Conservation (phyloP, 2,797 vertebrate species). For the Manis crassicaudata region DNA sequence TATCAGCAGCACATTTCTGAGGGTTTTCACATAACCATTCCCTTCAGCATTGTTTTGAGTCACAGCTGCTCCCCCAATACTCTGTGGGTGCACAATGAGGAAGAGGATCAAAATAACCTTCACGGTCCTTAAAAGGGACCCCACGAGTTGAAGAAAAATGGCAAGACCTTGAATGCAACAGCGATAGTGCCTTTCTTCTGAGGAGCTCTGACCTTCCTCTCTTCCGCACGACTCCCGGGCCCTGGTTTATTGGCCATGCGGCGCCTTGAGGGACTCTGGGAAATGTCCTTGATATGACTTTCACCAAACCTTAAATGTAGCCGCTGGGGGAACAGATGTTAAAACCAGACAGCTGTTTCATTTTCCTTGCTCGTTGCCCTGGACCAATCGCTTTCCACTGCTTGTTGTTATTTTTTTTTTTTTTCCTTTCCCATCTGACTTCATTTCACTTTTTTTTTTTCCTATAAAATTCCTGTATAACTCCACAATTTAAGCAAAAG, state of each 20-base stretch:
- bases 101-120: neutral
- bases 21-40: conserved; percentile 72
- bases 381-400: neutral
- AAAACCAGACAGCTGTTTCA: neutral
- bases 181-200: neutral
- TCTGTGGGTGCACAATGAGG: neutral
- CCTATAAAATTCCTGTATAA: neutral
- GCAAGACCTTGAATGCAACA: neutral
- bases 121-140: neutral
- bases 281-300: neutral
- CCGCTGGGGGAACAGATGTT: neutral
- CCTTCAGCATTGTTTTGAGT: conserved; percentile 55
- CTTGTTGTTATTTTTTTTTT: neutral
- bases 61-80: conserved; percentile 38
- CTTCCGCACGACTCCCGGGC: neutral
- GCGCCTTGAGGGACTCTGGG: neutral
- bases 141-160: neutral
- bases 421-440: neutral
- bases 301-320: neutral
- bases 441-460: neutral
- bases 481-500: neutral
- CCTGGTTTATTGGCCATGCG: neutral
- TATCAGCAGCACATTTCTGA: conserved; percentile 79
- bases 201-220: accelerated
- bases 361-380: neutral